phyloP scores from a whole-genome alignment of 2,888 invertebrate genomes.

The Cantharis rustica region DNA sequence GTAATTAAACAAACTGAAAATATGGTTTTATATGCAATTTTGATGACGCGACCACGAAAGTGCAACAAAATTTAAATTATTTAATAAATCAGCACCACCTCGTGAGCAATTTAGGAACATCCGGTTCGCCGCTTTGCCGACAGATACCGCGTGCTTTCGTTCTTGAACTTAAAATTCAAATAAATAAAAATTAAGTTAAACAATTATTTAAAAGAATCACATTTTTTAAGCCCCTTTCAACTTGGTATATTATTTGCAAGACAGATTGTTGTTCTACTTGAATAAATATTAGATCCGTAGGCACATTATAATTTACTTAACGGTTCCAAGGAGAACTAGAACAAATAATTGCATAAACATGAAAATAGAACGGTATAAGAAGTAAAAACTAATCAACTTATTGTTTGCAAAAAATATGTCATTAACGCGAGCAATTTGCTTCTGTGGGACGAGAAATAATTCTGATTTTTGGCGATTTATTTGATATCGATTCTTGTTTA shows the following conservation, averaged over 20 bases:
- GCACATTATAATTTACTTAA: conserved; percentile 1
- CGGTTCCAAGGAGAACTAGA: conserved; percentile 1
- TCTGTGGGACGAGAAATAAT: background rate
- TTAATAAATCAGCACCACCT: background rate
- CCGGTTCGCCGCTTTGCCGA: background rate
- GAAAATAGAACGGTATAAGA: background rate
- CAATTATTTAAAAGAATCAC: background rate
- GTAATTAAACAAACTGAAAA: background rate
- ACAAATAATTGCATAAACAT: conserved; percentile 3
- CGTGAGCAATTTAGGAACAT: background rate
- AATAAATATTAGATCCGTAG: background rate
- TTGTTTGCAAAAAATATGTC: background rate
- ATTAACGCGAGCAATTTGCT: background rate
- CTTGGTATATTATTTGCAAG: background rate
- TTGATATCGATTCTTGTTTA: background rate
- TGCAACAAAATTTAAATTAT: background rate
- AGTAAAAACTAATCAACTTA: background rate
- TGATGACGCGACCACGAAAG: background rate
- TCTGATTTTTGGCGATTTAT: background rate
- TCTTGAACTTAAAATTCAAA: background rate
- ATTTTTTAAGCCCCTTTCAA: background rate
- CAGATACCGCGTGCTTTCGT: background rate
- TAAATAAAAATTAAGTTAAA: background rate
- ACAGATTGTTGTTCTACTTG: background rate
- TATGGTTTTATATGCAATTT: background rate